Percentiles rank a stretch among this genome's conserved stretches.
Conservation (phyloP, 2,888 invertebrate genomes). For the Callimorpha dominula region DNA sequence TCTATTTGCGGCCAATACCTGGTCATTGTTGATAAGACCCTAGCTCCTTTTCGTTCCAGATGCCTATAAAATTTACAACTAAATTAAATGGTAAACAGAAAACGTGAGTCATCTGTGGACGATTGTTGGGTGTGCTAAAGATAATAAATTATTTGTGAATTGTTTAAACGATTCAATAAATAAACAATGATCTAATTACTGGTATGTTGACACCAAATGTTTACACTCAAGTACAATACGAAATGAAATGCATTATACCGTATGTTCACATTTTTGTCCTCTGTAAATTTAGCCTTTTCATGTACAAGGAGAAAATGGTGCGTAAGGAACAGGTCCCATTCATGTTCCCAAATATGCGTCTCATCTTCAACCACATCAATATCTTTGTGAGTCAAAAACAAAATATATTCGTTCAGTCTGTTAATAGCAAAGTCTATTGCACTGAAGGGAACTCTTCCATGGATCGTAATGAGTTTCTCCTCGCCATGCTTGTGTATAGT, state of each 20-base stretch:
- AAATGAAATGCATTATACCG: conserved; percentile 58
- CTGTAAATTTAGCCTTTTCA: conserved; percentile 85
- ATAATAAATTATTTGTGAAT: conserved; percentile 44
- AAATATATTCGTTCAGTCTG: conserved; percentile 92
- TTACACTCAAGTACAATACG: conserved; percentile 39
- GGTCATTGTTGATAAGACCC: conserved; percentile 89
- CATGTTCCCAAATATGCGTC: conserved; percentile 91
- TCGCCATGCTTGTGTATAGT: conserved; percentile 72
- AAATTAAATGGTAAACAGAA: too few species aligned
- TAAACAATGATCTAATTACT: conserved; percentile 55
- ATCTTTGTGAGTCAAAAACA: conserved; percentile 90
- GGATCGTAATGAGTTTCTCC: conserved; percentile 75
- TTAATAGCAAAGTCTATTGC: conserved; percentile 94
- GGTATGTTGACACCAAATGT: conserved; percentile 42
- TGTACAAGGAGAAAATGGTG: conserved; percentile 90
- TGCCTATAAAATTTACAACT: conserved; percentile 63
- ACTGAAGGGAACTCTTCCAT: conserved; percentile 91
- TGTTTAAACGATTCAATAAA: conserved; percentile 38
- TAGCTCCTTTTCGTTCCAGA: conserved; percentile 85
- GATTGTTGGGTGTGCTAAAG: conserved; percentile 19
- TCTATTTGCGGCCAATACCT: conserved; percentile 94
- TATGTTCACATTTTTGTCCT: conserved; percentile 72
- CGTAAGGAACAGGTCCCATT: conserved; percentile 95
- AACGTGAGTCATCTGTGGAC: conserved; percentile 29
- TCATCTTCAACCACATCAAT: conserved; percentile 91